Conservation (phyloP, 2,888 invertebrate genomes). For the Drosophila testacea region DNA sequence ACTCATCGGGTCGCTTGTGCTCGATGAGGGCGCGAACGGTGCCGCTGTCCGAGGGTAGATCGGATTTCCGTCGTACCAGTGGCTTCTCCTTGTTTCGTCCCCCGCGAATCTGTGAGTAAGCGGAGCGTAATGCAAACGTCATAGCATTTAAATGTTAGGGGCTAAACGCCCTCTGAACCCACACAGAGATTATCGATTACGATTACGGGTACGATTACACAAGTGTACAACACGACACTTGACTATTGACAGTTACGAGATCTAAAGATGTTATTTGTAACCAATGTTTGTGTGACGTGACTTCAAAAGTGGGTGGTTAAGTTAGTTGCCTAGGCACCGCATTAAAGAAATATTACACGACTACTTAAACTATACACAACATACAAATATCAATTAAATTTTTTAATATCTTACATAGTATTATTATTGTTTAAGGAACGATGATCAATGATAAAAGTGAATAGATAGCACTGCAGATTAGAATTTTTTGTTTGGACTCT, state of each 20-base stretch:
- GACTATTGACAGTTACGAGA: conserved; percentile 47
- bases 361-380: conserved; percentile 32
- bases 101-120: conserved; percentile 81
- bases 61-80: conserved; percentile 96
- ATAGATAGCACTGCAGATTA: conserved; percentile 1
- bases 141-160: conserved; percentile 43
- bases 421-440: background rate
- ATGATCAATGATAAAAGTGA: conserved; percentile 13
- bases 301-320: conserved; percentile 13
- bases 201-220: conserved; percentile 33
- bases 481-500: background rate
- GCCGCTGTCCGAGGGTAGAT: conserved; percentile 96
- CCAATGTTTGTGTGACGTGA: conserved; percentile 22
- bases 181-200: conserved; percentile 35
- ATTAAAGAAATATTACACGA: conserved; percentile 10
- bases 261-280: conserved; percentile 23
- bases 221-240: conserved; percentile 39
- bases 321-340: conserved; percentile 31
- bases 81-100: conserved; percentile 93
- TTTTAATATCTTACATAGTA: conserved; percentile 2
- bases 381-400: conserved; percentile 8
- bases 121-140: conserved; percentile 61
- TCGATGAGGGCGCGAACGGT: conserved; percentile 96
- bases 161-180: conserved; percentile 17
- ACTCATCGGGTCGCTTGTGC: conserved; percentile 97